Percentiles rank a stretch among this genome's conserved stretches.
These are phyloP conservation scores for Melanostigma gelatinosum DNA, from an alignment of 2,113 vertebrate genomes.

Conservation along the genomic window DNA sequence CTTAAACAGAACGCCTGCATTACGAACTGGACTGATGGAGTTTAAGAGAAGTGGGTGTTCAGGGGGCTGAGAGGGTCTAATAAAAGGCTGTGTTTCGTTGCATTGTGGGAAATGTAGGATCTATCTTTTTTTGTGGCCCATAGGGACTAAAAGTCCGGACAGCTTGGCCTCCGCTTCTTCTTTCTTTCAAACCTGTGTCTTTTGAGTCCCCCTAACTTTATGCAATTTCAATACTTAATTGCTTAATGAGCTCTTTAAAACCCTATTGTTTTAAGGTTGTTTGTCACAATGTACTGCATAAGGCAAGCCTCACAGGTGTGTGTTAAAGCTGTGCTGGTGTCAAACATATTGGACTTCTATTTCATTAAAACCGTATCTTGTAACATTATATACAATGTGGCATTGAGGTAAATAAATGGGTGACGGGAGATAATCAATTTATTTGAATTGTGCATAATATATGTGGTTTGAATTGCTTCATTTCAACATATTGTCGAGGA, in stretches of 20 bases:
- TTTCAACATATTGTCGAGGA: too few species aligned
- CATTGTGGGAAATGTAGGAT: slow-evolving; percentile 26
- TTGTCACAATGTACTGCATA: not conserved
- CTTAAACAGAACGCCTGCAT: not conserved
- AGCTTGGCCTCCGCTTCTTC: not conserved
- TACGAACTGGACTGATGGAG: not conserved
- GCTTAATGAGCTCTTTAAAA: not conserved
- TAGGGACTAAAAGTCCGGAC: not conserved
- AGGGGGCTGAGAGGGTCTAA: not conserved
- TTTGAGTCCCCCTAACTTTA: not conserved
- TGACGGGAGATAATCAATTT: too few species aligned
- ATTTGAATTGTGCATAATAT: not conserved
- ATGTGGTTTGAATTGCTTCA: not conserved
- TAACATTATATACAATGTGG: too few species aligned
- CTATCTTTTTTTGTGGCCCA: not conserved
- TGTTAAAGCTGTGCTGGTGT: not conserved
- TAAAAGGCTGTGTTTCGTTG: not conserved
- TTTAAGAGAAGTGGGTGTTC: not conserved
- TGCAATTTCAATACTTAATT: not conserved
- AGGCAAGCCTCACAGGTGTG: not conserved
- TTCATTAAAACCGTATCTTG: not conserved
- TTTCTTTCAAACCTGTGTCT: not conserved
- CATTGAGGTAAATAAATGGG: too few species aligned
- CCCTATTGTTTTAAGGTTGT: not conserved
- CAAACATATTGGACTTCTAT: not conserved